Evolutionary conservation across 1,140 invertebrate species (phyloP).

Genomic region (Coelopa frigida): DNA sequence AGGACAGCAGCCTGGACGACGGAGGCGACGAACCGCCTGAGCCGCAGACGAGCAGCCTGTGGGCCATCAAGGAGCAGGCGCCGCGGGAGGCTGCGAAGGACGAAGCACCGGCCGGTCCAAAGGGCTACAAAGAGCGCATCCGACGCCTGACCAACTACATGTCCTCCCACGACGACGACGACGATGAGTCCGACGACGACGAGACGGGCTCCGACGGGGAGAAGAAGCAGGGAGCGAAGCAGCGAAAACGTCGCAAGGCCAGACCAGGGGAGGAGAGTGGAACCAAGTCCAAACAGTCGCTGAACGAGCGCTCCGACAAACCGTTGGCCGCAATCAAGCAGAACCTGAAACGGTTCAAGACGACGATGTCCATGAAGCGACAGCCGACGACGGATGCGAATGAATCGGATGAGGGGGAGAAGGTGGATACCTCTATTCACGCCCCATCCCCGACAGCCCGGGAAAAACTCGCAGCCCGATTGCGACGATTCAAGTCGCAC

Average conservation of each 20-base stretch:
- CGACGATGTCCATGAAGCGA: slow-evolving; percentile 34
- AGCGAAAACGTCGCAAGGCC: neutral
- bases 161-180: neutral
- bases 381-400: neutral
- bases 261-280: slow-evolving; percentile 1
- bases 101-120: neutral
- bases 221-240: neutral
- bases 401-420: slow-evolving; percentile 6
- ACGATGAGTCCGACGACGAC: slow-evolving; percentile 1
- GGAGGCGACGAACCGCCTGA: neutral
- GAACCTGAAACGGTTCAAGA: slow-evolving; percentile 24
- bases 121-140: neutral
- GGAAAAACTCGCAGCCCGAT: slow-evolving; percentile 9
- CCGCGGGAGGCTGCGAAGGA: neutral
- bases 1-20: neutral
- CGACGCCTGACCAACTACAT: neutral
- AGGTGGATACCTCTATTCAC: too few relatives aligned
- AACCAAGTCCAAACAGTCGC: slow-evolving; percentile 3
- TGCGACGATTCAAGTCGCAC: slow-evolving; percentile 7
- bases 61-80: slow-evolving; percentile 1
- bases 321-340: slow-evolving; percentile 10
- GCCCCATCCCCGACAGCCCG: slow-evolving; percentile 3
- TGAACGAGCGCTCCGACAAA: slow-evolving; percentile 1
- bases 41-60: slow-evolving; percentile 6
- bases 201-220: slow-evolving; percentile 6